phyloP scores from a whole-genome alignment of 2,888 invertebrate species.

The Cybosia mesomella region DNA sequence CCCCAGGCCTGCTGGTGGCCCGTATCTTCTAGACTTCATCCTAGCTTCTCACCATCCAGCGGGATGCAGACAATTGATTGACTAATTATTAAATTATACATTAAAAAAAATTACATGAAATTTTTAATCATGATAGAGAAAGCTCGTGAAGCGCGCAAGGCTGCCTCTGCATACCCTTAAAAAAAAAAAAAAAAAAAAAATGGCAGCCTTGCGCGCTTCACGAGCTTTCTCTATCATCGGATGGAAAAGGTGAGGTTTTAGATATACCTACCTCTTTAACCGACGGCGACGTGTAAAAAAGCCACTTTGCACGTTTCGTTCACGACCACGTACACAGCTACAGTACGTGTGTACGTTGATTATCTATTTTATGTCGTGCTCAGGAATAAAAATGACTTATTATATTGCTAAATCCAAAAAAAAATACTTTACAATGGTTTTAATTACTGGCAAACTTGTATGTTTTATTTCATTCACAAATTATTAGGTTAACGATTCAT shows the following conservation, averaged over 20 bases:
- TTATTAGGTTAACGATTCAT: too few species aligned
- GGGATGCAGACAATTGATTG: too few species aligned
- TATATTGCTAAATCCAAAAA: background rate
- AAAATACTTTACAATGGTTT: background rate
- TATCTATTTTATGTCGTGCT: conserved; percentile 5
- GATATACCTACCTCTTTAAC: background rate
- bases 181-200: too few species aligned
- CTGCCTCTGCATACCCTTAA: background rate
- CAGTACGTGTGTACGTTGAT: conserved; percentile 14
- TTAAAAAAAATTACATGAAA: too few species aligned
- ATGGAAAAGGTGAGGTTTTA: background rate
- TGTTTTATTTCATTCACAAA: too few species aligned
- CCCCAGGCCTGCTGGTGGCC: too few species aligned
- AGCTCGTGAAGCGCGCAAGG: background rate
- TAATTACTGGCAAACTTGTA: background rate
- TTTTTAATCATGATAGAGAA: background rate
- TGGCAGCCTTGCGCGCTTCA: too few species aligned
- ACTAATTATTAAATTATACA: too few species aligned
- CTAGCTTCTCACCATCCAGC: too few species aligned
- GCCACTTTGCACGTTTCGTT: background rate
- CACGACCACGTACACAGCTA: background rate
- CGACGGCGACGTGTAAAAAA: background rate
- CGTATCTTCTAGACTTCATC: too few species aligned
- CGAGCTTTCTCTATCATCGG: too few species aligned
- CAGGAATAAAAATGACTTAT: background rate